Base-by-base conservation (phyloP, 92 coral and sea anemone genomes). In the Epizoanthus scotinus region DNA sequence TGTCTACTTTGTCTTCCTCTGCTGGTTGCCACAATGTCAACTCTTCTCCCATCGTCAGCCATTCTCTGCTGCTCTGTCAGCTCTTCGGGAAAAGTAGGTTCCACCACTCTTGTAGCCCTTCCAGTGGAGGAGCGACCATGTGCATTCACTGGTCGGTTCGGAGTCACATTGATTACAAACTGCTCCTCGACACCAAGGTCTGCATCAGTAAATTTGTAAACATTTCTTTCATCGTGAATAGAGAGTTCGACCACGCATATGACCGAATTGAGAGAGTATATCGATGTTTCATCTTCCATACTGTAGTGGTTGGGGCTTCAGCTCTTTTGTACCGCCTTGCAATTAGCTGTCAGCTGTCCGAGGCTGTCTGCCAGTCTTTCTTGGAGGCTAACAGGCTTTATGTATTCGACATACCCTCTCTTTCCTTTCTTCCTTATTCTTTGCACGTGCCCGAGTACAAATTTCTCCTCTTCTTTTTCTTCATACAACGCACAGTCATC, bases 401-500 rank as follows among this genome's bases (percentile, higher is more conserved):
- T 21, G 34, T 71, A 28, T 71, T 71, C 78, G 18, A 71, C 27
- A 12, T 50, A 71, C 17, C 62, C 78, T 29, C 63, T 17, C 62
- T 31, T 40, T 20, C 77, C 77, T 20, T 70, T 70, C 54, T 47
- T 70, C 55, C 60, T 70, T 20, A 70, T 49, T 44, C 77, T 44
- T 40, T 40, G 54, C 55, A 70, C 36, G 27, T 70, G 77, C 77
- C 60, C 77, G n/a, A 70, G 55, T 42, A 70, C 53, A 20, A 38
- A 70, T 49, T 70, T 70, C 22, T 70, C 57, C 19, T 49, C 28
- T 42, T 70, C 55, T 19, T 36, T 38, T 38, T 49, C 59, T 18
- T 70, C 75, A 70, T 70, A 70, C 9, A 70, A 38, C 8, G 75
- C 75, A 70, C 75, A 70, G 75, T 70, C 75, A 42, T 70, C 75